Evolutionary conservation across 2,797 vertebrate genomes (phyloP).

Genomic region (Synanceia verrucosa): DNA sequence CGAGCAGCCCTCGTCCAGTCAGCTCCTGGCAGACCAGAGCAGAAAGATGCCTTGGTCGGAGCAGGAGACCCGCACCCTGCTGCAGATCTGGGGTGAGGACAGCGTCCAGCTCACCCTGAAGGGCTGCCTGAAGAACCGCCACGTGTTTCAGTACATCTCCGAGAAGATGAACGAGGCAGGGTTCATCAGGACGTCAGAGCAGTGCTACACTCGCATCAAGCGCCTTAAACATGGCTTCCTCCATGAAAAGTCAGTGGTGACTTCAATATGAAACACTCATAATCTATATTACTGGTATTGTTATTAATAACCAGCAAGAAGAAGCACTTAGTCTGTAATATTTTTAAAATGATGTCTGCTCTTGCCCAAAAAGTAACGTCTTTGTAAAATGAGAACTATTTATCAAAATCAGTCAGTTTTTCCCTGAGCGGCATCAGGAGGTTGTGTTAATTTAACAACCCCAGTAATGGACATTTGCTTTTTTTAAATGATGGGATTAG

Average conservation of each 20-base stretch:
- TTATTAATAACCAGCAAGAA: neutral
- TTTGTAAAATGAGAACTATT: neutral
- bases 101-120: constrained; percentile 75
- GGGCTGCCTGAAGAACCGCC: constrained; percentile 80
- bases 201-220: constrained; percentile 83
- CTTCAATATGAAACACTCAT: neutral
- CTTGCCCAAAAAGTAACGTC: too few relatives aligned
- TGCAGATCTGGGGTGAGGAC: constrained; percentile 80
- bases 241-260: constrained; percentile 76
- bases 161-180: constrained; percentile 71
- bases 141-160: constrained; percentile 80
- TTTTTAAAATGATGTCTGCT: neutral
- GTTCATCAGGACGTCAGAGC: constrained; percentile 75
- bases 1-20: constrained; percentile 66
- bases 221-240: constrained; percentile 79
- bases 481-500: neutral
- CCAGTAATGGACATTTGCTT: neutral
- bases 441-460: neutral
- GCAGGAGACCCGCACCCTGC: constrained; percentile 76
- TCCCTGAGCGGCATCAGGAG: neutral
- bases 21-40: constrained; percentile 62
- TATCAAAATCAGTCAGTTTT: too few relatives aligned
- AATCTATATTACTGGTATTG: neutral
- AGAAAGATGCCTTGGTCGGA: constrained; percentile 82
- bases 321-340: neutral